These are phyloP conservation scores for Mirza zaza DNA, from an alignment of 2,113 vertebrate species.

Conservation along the genomic window DNA sequence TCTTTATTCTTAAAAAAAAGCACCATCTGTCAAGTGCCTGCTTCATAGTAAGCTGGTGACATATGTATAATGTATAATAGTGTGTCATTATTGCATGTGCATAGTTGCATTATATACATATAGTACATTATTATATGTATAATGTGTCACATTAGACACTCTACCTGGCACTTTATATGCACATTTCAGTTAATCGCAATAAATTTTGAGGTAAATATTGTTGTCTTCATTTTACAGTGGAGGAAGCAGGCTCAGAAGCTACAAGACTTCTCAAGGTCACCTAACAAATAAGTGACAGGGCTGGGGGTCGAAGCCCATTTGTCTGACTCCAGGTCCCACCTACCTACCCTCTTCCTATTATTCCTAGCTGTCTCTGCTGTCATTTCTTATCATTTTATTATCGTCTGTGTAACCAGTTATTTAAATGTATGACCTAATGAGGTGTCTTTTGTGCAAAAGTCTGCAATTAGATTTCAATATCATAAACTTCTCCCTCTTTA, in stretches of 20 bases:
- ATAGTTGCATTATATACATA: too few species aligned
- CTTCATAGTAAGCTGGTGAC: accelerated
- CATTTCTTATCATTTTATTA: not conserved
- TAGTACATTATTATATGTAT: too few species aligned
- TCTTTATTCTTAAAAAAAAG: not conserved
- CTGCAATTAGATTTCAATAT: not conserved
- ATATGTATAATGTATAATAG: too few species aligned
- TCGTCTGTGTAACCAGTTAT: not conserved
- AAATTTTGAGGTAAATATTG: not conserved
- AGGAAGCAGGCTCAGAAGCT: not conserved
- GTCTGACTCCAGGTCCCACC: not conserved
- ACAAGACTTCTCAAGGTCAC: not conserved
- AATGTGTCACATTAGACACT: not conserved
- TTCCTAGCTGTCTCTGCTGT: not conserved
- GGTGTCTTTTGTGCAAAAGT: not conserved
- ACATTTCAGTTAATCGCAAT: not conserved
- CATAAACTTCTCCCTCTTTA: not conserved
- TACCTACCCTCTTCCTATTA: not conserved
- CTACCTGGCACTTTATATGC: not conserved
- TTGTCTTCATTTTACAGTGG: not conserved
- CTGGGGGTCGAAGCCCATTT: not conserved
- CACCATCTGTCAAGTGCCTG: accelerated
- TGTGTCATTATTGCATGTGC: too few species aligned
- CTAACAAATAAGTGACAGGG: not conserved
- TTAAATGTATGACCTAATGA: not conserved